Evolutionary conservation across 1,140 invertebrate genomes (phyloP), one percentile per base, ranked within the genome.

Genomic region (Acromyrmex heyeri): DNA sequence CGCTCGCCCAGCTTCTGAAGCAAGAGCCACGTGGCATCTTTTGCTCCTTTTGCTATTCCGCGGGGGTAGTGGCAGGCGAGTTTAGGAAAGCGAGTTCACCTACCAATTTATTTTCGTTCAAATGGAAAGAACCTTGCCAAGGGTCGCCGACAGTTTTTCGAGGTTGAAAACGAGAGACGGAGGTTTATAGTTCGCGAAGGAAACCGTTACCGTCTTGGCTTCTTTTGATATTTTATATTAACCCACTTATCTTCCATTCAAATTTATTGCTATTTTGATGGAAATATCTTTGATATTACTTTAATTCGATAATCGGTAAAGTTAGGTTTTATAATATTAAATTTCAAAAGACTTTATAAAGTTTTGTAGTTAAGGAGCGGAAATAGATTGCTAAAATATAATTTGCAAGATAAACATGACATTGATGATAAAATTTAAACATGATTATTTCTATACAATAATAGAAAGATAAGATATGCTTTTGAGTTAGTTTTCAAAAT

Each of bases 41-140:
- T 88, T 79, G 38, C 85, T 79, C 38, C 65, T 75, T 62, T 70
- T 69, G 72, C 62, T 55, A 38, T 65, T 24, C 44, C 70, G 69
- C 30, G n/a, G 24, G 38, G 44, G 21, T 34, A n/a, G 65, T 24
- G 76, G 64, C 18, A 24, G 57, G 44, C 21, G 14, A n/a, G 6
- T 61, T 82, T 24, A 18, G 55, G 48, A 78, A 72, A 69, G n/a
- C 55, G 21, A 75, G 50, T 79, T 62, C 69, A 76, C 34, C 67
- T 79, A 57, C 70, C 88, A 90, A 91, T 93, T 92, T 87, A 92
- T 92, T 92, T 91, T 89, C 69, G 64, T 81, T 50, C 89, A 85
- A 90, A 90, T 75, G 86, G 61, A 86, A 62, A 91, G 89, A 82
- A 77, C 64, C 77, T 87, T 59, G 90, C 81, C 70, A 67, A 70